Evolutionary conservation across 1,140 invertebrate genomes (phyloP).

Genomic region (Brachionus asplanchnoidis): DNA sequence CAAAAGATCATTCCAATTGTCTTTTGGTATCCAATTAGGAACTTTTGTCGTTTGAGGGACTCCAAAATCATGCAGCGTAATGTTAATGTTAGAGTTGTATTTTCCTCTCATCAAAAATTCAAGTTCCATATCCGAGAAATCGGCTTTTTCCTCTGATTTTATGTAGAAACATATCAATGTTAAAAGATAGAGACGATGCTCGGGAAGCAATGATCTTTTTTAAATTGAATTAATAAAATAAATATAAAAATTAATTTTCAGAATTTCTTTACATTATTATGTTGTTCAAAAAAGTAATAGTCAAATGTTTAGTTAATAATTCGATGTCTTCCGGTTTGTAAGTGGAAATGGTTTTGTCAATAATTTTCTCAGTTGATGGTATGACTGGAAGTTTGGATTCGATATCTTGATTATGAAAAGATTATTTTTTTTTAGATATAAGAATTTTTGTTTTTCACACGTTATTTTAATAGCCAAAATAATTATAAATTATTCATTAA

Average conservation of each 20-base stretch:
- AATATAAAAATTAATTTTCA: background rate
- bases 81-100: conserved; percentile 50
- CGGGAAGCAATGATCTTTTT: conserved; percentile 21
- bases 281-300: conserved; percentile 4
- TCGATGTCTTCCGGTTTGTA: background rate
- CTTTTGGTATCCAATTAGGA: conserved; percentile 51
- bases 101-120: conserved; percentile 42
- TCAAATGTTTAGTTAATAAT: background rate
- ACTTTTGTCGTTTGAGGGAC: conserved; percentile 45
- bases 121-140: conserved; percentile 23
- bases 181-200: conserved; percentile 45
- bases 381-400: background rate
- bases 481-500: background rate
- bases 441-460: background rate
- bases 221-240: background rate
- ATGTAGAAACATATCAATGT: conserved; percentile 33
- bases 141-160: background rate
- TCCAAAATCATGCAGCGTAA: conserved; percentile 54
- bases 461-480: background rate
- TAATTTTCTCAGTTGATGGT: background rate
- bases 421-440: background rate
- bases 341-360: background rate
- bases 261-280: conserved; percentile 7
- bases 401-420: background rate
- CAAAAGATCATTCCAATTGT: conserved; percentile 56